phyloP scores from a whole-genome alignment of 2,797 vertebrate species.

The Bufotes viridis region DNA sequence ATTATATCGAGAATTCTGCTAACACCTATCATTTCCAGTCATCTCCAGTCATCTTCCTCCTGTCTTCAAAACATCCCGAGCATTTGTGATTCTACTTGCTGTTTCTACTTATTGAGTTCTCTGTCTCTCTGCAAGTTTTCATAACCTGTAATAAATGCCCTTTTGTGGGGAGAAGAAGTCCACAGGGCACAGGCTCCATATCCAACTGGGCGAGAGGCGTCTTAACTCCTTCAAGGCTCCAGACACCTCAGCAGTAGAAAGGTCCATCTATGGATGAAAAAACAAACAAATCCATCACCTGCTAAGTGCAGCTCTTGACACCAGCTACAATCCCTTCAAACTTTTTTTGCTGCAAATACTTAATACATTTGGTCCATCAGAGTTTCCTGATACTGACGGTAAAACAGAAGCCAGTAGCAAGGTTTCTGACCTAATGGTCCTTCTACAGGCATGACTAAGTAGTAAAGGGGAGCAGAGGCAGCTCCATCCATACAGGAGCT shows the following conservation, averaged over 20 bases:
- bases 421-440: too few relatives aligned
- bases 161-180: conserved; percentile 72
- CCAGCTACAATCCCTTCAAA: too few relatives aligned
- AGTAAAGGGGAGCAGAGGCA: too few relatives aligned
- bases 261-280: too few relatives aligned
- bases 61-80: conserved; percentile 75
- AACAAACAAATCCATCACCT: too few relatives aligned
- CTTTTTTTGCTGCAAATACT: too few relatives aligned
- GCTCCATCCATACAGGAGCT: too few relatives aligned
- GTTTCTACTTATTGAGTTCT: conserved; percentile 72
- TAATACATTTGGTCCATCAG: too few relatives aligned
- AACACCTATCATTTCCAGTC: conserved; percentile 78
- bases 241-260: background rate
- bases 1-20: conserved; percentile 73
- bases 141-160: conserved; percentile 80
- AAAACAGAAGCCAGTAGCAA: too few relatives aligned
- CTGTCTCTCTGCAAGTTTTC: conserved; percentile 77
- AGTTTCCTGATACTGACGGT: too few relatives aligned
- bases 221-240: conserved; percentile 46
- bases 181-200: conserved; percentile 80
- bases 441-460: too few relatives aligned
- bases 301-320: too few relatives aligned
- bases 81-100: conserved; percentile 72
- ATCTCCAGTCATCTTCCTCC: conserved; percentile 74
- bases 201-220: conserved; percentile 67